Base-by-base conservation (phyloP, 2,113 vertebrate species). In the Cynoglossus semilaevis region DNA sequence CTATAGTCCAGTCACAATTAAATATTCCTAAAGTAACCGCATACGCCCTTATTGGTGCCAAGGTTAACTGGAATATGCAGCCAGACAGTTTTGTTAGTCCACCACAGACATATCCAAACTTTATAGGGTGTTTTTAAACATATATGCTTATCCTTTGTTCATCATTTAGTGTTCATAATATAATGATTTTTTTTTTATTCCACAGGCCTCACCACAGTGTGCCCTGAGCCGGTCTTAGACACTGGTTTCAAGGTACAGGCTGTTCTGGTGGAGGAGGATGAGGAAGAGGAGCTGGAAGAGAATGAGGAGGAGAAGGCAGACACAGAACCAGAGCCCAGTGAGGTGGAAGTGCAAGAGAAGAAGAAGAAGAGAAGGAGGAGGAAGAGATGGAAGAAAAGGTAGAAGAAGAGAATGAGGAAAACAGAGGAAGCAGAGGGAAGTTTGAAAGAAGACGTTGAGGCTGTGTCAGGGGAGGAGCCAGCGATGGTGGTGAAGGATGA, bases 221-320 rank as follows among this genome's bases (percentile, higher is more conserved):
- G 67, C 50, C 58, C 67, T 61, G 84, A 84, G 66, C 80, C 74
- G 73, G 58, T 75, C 53, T 62, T 76, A 64, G 77, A 87, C 53
- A 51, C 58, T 16, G 48, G 63, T 49, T 81, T 83, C 63, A 84
- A 52, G 72, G 83, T 76, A 13, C 85, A 80, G 41, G 77, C 82
- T 54, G 85, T 88, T 0, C 77, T 90, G 48, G 72, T 89, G 29
- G 90, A 90, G 71, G 87, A 87, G 67, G 80, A 87, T 2, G 80
- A 84, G 53, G 83, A 85, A 18, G 82, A 86, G 14, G 73, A 80
- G 9, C 60, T 9, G 17, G 61, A 74, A 49, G 69, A 80, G 45
- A 29, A 63, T 0, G 53, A 74, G 58, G 59, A 70, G 57, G 56
- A 59, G 6, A 9, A 69, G 40, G 11, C 51, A 17, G 57, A 67